These are phyloP conservation scores for Rhinatrema bivittatum DNA, from an alignment of 2,797 vertebrate genomes.

Conservation along the genomic window DNA sequence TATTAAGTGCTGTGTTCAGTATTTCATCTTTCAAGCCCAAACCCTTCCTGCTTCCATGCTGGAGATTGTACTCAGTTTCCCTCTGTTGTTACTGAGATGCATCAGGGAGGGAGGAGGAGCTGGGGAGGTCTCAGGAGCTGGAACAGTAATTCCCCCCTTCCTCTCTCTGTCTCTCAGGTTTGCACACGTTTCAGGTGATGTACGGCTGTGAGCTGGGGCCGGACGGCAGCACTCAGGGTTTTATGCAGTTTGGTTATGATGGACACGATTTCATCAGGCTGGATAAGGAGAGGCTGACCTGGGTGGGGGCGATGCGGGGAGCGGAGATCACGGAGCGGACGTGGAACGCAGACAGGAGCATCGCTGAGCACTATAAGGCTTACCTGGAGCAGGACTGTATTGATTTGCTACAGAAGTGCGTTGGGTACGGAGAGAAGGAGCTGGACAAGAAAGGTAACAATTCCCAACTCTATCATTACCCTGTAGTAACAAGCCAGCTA, in stretches of 20 bases:
- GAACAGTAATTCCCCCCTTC: too few species aligned
- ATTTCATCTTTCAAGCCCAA: too few species aligned
- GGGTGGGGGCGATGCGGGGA: neutral
- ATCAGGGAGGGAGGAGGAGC: too few species aligned
- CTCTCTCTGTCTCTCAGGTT: neutral
- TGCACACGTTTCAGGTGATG: conserved; percentile 4
- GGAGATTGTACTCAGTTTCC: too few species aligned
- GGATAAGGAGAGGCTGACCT: conserved; percentile 11
- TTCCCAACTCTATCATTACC: too few species aligned
- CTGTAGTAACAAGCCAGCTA: too few species aligned
- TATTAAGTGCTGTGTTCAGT: too few species aligned
- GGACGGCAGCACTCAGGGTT: neutral
- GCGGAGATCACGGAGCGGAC: neutral
- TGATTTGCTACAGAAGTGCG: neutral
- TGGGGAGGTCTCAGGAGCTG: too few species aligned
- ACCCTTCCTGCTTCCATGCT: too few species aligned
- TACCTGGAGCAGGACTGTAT: neutral
- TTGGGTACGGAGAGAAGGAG: neutral
- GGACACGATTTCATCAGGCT: conserved; percentile 15
- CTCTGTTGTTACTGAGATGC: too few species aligned
- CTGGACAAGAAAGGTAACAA: conserved; percentile 3
- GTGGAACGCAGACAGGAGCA: neutral
- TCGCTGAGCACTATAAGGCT: neutral
- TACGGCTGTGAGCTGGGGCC: conserved; percentile 13
- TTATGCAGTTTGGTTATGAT: conserved; percentile 12